Percentiles rank a stretch among this genome's conserved stretches.
phyloP scores from a whole-genome alignment of 2,888 invertebrate genomes.

The Pinctada fucata region DNA sequence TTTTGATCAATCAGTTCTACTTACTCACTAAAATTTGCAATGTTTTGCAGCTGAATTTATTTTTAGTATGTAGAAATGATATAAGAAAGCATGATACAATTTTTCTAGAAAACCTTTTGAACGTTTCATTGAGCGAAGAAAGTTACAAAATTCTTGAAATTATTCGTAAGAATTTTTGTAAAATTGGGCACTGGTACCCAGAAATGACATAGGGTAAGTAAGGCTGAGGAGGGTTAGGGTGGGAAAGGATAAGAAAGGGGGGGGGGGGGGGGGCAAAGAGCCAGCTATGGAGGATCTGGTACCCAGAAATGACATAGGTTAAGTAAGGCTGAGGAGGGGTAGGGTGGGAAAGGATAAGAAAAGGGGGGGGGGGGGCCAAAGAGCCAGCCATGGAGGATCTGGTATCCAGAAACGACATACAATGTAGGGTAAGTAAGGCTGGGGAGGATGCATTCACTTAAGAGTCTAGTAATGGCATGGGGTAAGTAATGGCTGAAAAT shows the following conservation, averaged over 20 bases:
- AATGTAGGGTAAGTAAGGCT: constrained; percentile 38
- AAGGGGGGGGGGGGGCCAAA: constrained; percentile 62
- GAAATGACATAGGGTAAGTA: constrained; percentile 42
- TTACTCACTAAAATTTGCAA: too few relatives aligned
- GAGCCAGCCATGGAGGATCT: constrained; percentile 82
- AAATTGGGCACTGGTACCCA: constrained; percentile 84
- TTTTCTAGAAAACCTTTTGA: too few relatives aligned
- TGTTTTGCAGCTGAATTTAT: too few relatives aligned
- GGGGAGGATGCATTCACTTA: too few relatives aligned
- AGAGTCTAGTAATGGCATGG: too few relatives aligned
- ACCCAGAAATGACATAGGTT: constrained; percentile 76
- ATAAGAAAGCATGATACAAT: too few relatives aligned
- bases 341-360: constrained; percentile 76
- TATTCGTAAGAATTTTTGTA: too few relatives aligned
- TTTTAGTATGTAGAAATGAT: too few relatives aligned
- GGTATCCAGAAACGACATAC: constrained; percentile 79
- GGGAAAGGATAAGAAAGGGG: constrained; percentile 77
- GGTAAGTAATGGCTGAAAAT: too few relatives aligned
- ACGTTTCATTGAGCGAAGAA: too few relatives aligned
- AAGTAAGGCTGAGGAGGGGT: constrained; percentile 76
- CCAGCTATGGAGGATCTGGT: constrained; percentile 82
- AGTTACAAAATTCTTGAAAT: too few relatives aligned
- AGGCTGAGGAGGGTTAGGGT: constrained; percentile 77
- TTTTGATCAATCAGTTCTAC: too few relatives aligned
- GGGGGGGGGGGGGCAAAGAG: constrained; percentile 67